phyloP scores from a whole-genome alignment of 2,888 invertebrate species.

The Cryptocheilus praepositus region DNA sequence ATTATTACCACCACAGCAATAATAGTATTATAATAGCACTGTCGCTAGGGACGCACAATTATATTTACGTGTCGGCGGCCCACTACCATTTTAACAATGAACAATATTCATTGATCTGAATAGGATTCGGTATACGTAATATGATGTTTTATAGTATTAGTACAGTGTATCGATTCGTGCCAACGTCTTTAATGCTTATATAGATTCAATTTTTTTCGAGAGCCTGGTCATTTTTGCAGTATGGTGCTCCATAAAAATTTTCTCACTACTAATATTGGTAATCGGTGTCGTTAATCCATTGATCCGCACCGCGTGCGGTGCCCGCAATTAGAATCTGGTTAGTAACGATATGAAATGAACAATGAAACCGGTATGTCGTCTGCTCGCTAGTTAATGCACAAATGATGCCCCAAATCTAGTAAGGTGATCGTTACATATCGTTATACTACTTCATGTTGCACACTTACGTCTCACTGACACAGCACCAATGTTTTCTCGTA shows the following conservation, averaged over 20 bases:
- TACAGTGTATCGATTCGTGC: constrained; percentile 45
- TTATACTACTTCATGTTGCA: background rate
- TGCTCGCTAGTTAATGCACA: constrained; percentile 14
- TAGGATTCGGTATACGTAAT: constrained; percentile 54
- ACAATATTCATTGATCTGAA: constrained; percentile 52
- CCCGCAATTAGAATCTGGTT: constrained; percentile 13
- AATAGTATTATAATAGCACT: constrained; percentile 65
- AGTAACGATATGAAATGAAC: constrained; percentile 19
- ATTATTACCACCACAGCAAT: constrained; percentile 68
- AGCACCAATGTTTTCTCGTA: constrained; percentile 1
- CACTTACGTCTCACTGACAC: background rate
- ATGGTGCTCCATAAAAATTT: constrained; percentile 35
- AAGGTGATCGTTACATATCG: constrained; percentile 6
- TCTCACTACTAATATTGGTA: constrained; percentile 34
- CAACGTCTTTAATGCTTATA: constrained; percentile 35
- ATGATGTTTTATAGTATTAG: constrained; percentile 50
- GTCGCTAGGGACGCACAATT: constrained; percentile 58
- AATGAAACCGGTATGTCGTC: constrained; percentile 12
- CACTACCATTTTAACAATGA: constrained; percentile 60
- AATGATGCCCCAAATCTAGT: constrained; percentile 10
- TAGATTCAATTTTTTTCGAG: constrained; percentile 37
- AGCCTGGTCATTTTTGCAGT: constrained; percentile 34
- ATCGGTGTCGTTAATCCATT: constrained; percentile 18
- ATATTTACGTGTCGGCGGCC: constrained; percentile 55
- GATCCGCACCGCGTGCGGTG: constrained; percentile 11